These are phyloP conservation scores for Gymnothorax javanicus DNA, from an alignment of 2,797 vertebrate genomes.

Conservation along the genomic window DNA sequence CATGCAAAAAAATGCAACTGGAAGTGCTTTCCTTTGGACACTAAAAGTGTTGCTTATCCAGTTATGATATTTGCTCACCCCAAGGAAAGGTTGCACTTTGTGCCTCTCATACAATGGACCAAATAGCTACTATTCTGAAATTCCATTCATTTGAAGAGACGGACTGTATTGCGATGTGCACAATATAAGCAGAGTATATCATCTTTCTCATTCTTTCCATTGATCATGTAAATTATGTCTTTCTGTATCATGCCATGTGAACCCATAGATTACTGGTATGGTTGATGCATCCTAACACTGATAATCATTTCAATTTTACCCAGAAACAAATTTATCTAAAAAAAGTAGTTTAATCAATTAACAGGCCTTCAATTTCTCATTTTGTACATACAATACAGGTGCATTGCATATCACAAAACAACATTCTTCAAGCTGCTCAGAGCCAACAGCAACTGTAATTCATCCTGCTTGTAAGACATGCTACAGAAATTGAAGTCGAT, in stretches of 20 bases:
- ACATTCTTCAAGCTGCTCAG: too few species aligned
- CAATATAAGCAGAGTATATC: background rate
- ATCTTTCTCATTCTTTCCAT: too few species aligned
- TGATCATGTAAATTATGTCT: too few species aligned
- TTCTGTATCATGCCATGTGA: too few species aligned
- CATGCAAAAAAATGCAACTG: too few species aligned
- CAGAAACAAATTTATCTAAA: background rate
- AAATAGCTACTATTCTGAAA: background rate
- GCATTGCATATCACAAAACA: too few species aligned
- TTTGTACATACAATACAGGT: too few species aligned
- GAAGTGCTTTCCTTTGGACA: too few species aligned
- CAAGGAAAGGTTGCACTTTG: background rate
- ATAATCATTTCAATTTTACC: background rate
- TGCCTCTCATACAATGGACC: background rate
- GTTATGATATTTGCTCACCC: background rate
- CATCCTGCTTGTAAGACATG: too few species aligned
- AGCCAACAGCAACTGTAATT: too few species aligned
- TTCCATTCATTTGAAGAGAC: background rate
- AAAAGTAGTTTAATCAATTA: too few species aligned
- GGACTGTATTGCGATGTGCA: background rate
- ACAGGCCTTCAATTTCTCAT: too few species aligned
- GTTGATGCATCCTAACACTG: background rate
- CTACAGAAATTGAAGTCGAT: background rate
- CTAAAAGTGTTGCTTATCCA: background rate
- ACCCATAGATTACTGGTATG: background rate